These are phyloP conservation scores for Rhinoraja longicauda DNA, from an alignment of 2,797 vertebrate species.

Conservation along the genomic window DNA sequence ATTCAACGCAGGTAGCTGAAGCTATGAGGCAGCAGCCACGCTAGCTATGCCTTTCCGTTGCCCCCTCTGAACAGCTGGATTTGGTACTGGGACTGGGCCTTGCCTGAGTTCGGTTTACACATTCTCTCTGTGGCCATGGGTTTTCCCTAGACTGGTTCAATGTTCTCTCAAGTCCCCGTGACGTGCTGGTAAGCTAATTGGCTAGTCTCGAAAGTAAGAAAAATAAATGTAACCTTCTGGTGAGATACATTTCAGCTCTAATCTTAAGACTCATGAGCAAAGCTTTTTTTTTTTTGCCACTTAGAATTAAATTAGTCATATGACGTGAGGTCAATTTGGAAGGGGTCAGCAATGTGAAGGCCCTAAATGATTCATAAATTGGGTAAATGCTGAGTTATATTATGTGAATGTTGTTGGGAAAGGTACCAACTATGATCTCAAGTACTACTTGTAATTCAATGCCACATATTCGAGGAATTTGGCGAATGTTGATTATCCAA, in stretches of 20 bases:
- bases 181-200: too few relatives aligned
- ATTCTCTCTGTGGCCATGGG: too few relatives aligned
- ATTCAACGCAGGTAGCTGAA: too few relatives aligned
- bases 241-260: neutral
- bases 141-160: too few relatives aligned
- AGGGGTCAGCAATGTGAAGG: neutral
- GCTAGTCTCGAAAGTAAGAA: too few relatives aligned
- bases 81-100: too few relatives aligned
- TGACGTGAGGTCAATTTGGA: neutral
- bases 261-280: too few relatives aligned
- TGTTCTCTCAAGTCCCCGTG: too few relatives aligned
- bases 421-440: neutral
- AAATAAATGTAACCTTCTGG: neutral
- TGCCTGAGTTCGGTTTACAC: too few relatives aligned
- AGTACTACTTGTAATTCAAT: neutral
- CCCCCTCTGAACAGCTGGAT: too few relatives aligned
- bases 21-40: too few relatives aligned
- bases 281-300: neutral
- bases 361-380: neutral
- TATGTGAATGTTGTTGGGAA: neutral
- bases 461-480: neutral
- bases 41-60: too few relatives aligned
- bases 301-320: neutral
- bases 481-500: neutral
- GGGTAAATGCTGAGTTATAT: neutral